These are phyloP conservation scores for Stylophora pistillata DNA, from an alignment of 64 coral and sea anemone species.

Conservation along the genomic window DNA sequence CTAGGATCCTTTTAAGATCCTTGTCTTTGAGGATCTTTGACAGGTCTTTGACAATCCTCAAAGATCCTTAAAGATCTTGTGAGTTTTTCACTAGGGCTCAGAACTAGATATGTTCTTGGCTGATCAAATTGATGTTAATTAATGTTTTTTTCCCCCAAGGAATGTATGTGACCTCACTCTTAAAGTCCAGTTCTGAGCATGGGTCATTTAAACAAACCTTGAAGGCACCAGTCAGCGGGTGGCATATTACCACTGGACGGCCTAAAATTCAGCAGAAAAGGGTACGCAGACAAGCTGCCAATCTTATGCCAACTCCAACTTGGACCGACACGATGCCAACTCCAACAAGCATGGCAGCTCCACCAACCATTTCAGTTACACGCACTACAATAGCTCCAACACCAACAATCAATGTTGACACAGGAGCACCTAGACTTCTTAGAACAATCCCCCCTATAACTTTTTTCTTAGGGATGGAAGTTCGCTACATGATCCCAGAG, in stretches of 20 bases:
- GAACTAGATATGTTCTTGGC: too few species aligned
- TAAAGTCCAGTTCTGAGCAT: constrained; percentile 82
- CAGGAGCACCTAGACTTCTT: neutral
- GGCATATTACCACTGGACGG: constrained; percentile 87
- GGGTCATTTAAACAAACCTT: constrained; percentile 70
- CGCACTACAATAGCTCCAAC: constrained; percentile 10
- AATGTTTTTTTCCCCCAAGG: constrained; percentile 29
- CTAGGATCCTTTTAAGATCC: too few species aligned
- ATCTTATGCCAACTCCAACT: constrained; percentile 57
- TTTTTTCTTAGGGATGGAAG: constrained; percentile 34
- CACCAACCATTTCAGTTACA: constrained; percentile 52
- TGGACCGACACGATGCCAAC: constrained; percentile 44
- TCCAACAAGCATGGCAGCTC: constrained; percentile 37
- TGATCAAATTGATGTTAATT: too few species aligned
- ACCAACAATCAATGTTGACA: neutral
- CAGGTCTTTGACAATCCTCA: too few species aligned
- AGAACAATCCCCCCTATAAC: constrained; percentile 3
- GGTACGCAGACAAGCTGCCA: constrained; percentile 66
- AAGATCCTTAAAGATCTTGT: too few species aligned
- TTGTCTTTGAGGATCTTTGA: too few species aligned
- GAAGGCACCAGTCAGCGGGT: constrained; percentile 71
- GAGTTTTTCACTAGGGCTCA: too few species aligned
- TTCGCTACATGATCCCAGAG: constrained; percentile 52
- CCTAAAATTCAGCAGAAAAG: constrained; percentile 64
- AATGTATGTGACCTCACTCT: constrained; percentile 70